Base-by-base conservation (phyloP, 2,888 invertebrate genomes). In the Adelognathus sp. region DNA sequence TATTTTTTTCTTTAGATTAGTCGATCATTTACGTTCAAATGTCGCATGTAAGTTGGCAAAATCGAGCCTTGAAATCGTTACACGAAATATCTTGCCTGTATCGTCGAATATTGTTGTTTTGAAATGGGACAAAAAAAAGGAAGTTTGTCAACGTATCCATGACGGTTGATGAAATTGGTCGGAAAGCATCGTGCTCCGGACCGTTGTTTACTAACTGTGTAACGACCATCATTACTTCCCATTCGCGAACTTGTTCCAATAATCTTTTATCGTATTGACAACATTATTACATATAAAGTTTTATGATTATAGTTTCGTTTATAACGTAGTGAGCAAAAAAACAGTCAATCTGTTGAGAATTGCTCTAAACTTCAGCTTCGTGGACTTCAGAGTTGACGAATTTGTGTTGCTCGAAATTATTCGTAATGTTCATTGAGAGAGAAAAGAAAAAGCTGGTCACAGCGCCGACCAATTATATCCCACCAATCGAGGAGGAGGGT, bases 161-260 rank as follows among this genome's bases (percentile, higher is more conserved):
- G 79, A 79, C 70, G 60, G 27, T 44, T 64, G n/a, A 21, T 70
- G 60, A 44, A 61, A 54, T 60, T 54, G n/a, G n/a, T n/a, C 54
- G 27, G 6, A 1, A 52, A 58, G 2, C n/a, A 36, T 46, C 11
- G 3, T 46, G 9, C 11, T 3, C 11, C 46, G 46, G 24, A 21
- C 24, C 21, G 24, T 3, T 1, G 11, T 21, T 21, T 50, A 11
- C 9, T 5, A 24, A 50, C 24, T 24, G 11, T 29, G 72, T 56
- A 11, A 54, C 52, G 11, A 33, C 33, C 24, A 54, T 18, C 18
- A 9, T 39, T 21, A 7, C 11, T 6, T 1, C 11, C 9, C 5
- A 27, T 16, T 5, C 31, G 21, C 52, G 27, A n/a, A 16, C 29
- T 39, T 3, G 3, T 41, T 29, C 31, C 1, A 14, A 61, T 31